Base-by-base conservation (phyloP, 2,113 vertebrate species). In the Leucopsar rothschildi region DNA sequence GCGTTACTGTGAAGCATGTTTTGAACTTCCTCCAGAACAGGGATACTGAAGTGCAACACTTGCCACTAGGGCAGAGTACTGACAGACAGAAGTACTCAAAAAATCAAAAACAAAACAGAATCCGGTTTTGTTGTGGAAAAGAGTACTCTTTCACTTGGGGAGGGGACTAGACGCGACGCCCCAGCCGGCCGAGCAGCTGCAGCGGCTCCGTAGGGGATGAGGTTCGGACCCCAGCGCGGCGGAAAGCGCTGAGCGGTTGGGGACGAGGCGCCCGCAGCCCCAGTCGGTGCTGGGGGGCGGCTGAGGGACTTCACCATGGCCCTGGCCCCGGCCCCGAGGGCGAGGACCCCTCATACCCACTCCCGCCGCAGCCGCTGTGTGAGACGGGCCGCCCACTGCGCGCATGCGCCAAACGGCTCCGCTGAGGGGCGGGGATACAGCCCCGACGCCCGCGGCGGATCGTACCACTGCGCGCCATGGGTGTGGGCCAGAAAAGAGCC, bases 321-420 rank as follows among this genome's bases (percentile, higher is more conserved):
- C 15, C 22, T 2, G 19, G 40, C 1, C 4, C 53, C 21, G 6
- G 10, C 25, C 50, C 44, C 25, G n/a, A 25, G 31, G 12, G 8
- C 40, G 0, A 11, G 1, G 0, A 7, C 2, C 0, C 27, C 13
- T 1, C 21, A 0, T 1, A 2, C 47, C 33, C 5, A 0, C 35
- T 17, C 20, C 37, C 19, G 9, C 49, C 16, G 2, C 19, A 0
- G 8, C 24, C 19, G 1, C 78, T 12, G 8, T 0, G 2, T 1
- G 4, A 1, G 4, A 5, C 1, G 4, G 6, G 2, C 1, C 3
- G 0, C 0, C 2, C 2, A 0, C 10, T 14, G 4, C 1, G 25
- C 93, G 77, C 95, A 78, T 44, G 94, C 88, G 44, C 57, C 5
- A n/a, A 0, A 4, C 11, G 2, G 6, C 8, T 2, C 64, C 8